A percentile compares a stretch with the other conserved stretches of the same genome.
phyloP scores from a whole-genome alignment of 2,888 invertebrate genomes.

The Polyploca ridens region DNA sequence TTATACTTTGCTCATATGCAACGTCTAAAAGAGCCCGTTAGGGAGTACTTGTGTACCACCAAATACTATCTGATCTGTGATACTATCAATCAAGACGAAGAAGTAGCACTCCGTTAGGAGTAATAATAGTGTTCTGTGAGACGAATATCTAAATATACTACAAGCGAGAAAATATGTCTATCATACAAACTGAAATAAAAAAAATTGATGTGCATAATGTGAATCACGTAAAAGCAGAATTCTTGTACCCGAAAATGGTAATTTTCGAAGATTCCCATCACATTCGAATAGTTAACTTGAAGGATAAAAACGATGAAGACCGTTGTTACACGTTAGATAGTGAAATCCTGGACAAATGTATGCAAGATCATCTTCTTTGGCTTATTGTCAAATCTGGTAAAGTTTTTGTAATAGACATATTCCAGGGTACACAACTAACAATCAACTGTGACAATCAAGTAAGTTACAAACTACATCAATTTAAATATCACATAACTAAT shows the following conservation, averaged over 20 bases:
- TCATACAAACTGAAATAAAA: constrained; percentile 33
- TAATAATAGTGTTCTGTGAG: too few relatives aligned
- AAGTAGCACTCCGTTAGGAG: too few relatives aligned
- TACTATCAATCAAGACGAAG: too few relatives aligned
- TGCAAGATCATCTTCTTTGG: constrained; percentile 63
- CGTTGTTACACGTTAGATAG: constrained; percentile 44
- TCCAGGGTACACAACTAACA: constrained; percentile 44
- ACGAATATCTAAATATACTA: background rate
- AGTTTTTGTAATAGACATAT: constrained; percentile 54
- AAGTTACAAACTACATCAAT: constrained; percentile 56
- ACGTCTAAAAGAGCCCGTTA: too few relatives aligned
- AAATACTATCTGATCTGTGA: too few relatives aligned
- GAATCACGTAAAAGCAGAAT: constrained; percentile 44
- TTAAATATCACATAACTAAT: constrained; percentile 38
- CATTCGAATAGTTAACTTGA: constrained; percentile 49
- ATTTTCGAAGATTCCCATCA: constrained; percentile 48
- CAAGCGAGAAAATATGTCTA: constrained; percentile 32
- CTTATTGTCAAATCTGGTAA: constrained; percentile 59
- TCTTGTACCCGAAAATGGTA: constrained; percentile 63
- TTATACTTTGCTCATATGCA: too few relatives aligned
- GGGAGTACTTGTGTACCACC: too few relatives aligned
- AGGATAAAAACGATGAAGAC: constrained; percentile 36
- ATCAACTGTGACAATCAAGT: constrained; percentile 46
- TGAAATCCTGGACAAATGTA: constrained; percentile 51
- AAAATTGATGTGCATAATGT: constrained; percentile 32